Percentiles rank a stretch among this genome's conserved stretches.
Conservation (phyloP, 2,888 invertebrate species). For the Cylindroiulus punctatus region DNA sequence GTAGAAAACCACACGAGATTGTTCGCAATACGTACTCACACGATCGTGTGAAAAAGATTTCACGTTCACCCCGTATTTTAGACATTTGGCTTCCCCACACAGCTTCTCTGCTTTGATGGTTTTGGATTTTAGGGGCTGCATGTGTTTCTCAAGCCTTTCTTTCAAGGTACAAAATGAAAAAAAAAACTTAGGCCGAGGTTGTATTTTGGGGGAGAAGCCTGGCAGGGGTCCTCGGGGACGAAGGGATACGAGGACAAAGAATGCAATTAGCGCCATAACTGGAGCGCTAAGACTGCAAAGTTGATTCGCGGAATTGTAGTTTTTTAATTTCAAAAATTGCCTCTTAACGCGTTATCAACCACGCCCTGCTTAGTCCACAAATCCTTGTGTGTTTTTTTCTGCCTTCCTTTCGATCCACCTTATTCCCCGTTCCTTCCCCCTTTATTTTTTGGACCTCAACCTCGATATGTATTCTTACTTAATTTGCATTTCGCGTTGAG, state of each 20-base stretch:
- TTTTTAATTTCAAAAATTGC: slow-evolving; percentile 32
- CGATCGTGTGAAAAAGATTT: too few relatives aligned
- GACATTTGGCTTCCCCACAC: neutral
- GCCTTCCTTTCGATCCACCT: neutral
- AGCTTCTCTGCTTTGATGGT: neutral
- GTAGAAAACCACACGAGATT: too few relatives aligned
- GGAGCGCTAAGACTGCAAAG: slow-evolving; percentile 1
- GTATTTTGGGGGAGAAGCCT: neutral
- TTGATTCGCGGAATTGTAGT: slow-evolving; percentile 14
- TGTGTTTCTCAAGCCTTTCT: neutral
- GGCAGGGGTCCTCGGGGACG: neutral
- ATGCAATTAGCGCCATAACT: slow-evolving; percentile 13
- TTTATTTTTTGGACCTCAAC: slow-evolving; percentile 1
- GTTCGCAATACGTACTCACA: too few relatives aligned
- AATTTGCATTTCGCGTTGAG: slow-evolving; percentile 21
- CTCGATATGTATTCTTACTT: neutral
- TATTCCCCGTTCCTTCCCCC: neutral
- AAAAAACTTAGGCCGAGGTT: neutral
- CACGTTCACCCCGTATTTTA: too few relatives aligned
- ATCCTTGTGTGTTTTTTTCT: slow-evolving; percentile 3
- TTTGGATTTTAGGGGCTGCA: neutral
- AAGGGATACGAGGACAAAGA: neutral
- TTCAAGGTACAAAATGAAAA: neutral
- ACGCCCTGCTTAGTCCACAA: slow-evolving; percentile 27
- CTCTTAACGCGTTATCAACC: slow-evolving; percentile 21